Base-by-base conservation (phyloP, 2,888 invertebrate species). In the Xanthostigma xanthostigma region DNA sequence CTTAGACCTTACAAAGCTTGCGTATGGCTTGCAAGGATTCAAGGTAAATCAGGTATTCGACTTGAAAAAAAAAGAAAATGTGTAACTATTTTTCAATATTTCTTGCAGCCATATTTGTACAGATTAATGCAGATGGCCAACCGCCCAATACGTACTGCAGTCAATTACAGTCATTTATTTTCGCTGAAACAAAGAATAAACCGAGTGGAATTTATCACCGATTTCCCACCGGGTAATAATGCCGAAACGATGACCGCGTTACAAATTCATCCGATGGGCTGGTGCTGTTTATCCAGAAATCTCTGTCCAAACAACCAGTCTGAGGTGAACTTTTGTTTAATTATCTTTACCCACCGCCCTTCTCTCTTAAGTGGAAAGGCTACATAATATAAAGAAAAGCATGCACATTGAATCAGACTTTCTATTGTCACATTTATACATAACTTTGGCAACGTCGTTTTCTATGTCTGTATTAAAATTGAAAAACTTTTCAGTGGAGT, bases 191-290 rank as follows among this genome's bases (percentile, higher is more conserved):
- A 87, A 46, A 76, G 75, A 57, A 75, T 83, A 56, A 95, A 95
- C 67, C 74, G 93, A 40, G 80, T 94, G 4, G 94, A 95, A 66
- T 81, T 94, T 59, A 78, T 95, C 11, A 81, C 85, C 1, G 95
- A 95, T 70, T 94, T 94, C 66, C 92, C 93, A 0, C 70, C 72
- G 6, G 78, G 78, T 1, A 87, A 92, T 62, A 87, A 90, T 53
- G 92, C 93, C 0, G 90, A 92, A 65, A 86, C 91, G 49, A 87
- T 95, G 53, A 86, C 90, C 56, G 89, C 93, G 2, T 70, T 95
- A 51, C 73, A 86, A 76, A 79, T 91, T 52, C 92, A 92, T 65
- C 92, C 92, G 1, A 83, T 88, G 62, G 89, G 92, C 13, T 91
- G 90, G 84, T 87, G 86, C 63, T 86, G 87, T 13, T 70, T 92